Evolutionary conservation across 1,140 invertebrate species (phyloP).

Genomic region (Rhopalosiphum padi): DNA sequence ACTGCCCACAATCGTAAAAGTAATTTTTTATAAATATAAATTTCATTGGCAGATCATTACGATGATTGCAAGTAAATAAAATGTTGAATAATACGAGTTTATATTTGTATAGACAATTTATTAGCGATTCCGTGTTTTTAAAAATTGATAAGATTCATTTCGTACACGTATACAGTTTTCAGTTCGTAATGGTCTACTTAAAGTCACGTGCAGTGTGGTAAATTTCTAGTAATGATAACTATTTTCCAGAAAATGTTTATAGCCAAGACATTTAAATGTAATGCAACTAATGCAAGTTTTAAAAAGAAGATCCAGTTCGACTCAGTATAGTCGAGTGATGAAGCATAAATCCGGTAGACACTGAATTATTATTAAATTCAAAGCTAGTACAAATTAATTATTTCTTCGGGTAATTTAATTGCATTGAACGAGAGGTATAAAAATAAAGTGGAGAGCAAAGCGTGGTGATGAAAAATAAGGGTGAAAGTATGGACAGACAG

Average conservation of each 20-base stretch:
- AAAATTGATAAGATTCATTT: not conserved
- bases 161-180: not conserved
- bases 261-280: not conserved
- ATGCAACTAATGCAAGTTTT: not conserved
- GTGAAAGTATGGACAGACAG: not conserved
- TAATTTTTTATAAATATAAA: conserved; percentile 4
- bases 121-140: not conserved
- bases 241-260: not conserved
- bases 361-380: not conserved
- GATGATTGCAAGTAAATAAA: not conserved
- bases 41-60: conserved; percentile 1
- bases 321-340: not conserved
- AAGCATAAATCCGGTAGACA: not conserved
- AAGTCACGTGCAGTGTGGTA: not conserved
- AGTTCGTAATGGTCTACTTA: not conserved
- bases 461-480: conserved; percentile 36
- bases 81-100: not conserved
- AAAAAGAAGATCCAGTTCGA: not conserved
- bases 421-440: not conserved
- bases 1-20: not conserved
- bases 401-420: conserved; percentile 39
- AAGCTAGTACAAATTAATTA: not conserved
- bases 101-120: not conserved
- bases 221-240: not conserved
- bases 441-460: not conserved